Conservation (phyloP, 2,113 vertebrate species). For the Miniopterus natalensis region DNA sequence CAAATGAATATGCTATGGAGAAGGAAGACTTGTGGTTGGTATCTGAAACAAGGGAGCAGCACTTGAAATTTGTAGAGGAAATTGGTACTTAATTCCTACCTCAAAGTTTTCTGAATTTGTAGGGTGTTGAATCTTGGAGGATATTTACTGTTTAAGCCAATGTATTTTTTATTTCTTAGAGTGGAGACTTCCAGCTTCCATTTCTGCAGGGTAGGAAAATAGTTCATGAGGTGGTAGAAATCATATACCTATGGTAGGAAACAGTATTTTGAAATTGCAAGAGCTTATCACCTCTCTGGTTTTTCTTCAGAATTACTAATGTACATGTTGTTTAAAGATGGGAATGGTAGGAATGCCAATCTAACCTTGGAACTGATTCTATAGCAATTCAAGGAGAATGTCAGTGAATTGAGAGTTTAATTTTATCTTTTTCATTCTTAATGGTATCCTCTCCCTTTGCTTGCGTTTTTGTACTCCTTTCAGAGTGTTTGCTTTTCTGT, state of each 20-base stretch:
- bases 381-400: neutral
- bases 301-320: conserved; percentile 5
- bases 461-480: neutral
- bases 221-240: neutral
- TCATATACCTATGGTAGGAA: neutral
- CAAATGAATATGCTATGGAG: neutral
- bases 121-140: neutral
- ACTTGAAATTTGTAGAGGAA: neutral
- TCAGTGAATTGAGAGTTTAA: neutral
- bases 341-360: neutral
- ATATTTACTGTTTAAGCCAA: neutral
- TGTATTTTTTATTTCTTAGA: conserved; percentile 23
- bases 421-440: neutral
- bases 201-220: neutral
- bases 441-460: neutral
- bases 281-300: neutral
- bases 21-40: neutral
- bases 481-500: neutral
- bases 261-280: conserved; percentile 20
- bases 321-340: neutral
- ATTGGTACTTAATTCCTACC: neutral
- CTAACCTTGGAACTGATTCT: conserved; percentile 38
- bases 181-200: neutral
- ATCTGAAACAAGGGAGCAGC: neutral
- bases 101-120: neutral